Evolutionary conservation across 2,113 vertebrate genomes (phyloP).

Genomic region (Pan paniscus): DNA sequence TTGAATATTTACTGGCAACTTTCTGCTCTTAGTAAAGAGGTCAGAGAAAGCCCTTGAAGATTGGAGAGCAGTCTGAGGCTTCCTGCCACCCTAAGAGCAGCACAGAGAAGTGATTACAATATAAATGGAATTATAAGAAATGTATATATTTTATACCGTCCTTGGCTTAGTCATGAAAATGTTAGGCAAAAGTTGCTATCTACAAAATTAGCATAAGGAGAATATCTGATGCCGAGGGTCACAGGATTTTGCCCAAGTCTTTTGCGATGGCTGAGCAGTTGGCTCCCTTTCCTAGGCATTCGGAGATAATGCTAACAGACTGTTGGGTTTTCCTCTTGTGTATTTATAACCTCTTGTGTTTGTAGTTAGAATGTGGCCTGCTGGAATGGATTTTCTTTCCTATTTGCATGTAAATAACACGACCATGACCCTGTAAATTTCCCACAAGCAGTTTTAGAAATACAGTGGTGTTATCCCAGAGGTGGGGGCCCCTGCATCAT

Average conservation of each 20-base stretch:
- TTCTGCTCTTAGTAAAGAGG: neutral
- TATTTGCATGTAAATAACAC: constrained; percentile 56
- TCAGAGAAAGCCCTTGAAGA: constrained; percentile 1
- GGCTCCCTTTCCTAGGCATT: neutral
- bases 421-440: constrained; percentile 50
- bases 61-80: neutral
- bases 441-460: constrained; percentile 46
- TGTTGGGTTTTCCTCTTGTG: constrained; percentile 9
- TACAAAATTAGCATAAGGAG: constrained; percentile 18
- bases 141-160: neutral
- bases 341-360: constrained; percentile 50
- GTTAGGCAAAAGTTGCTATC: neutral
- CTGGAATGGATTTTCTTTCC: constrained; percentile 35
- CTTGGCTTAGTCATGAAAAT: constrained; percentile 16
- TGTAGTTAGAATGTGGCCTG: constrained; percentile 26
- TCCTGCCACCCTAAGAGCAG: neutral
- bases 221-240: neutral
- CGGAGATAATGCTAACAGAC: constrained; percentile 36
- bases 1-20: neutral
- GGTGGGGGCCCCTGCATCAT: neutral
- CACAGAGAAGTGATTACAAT: neutral
- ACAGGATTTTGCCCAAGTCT: neutral
- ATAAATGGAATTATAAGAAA: neutral
- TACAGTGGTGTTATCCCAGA: neutral
- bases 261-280: neutral